phyloP scores from a whole-genome alignment of 2,113 vertebrate genomes.

The Cheirogaleus medius region DNA sequence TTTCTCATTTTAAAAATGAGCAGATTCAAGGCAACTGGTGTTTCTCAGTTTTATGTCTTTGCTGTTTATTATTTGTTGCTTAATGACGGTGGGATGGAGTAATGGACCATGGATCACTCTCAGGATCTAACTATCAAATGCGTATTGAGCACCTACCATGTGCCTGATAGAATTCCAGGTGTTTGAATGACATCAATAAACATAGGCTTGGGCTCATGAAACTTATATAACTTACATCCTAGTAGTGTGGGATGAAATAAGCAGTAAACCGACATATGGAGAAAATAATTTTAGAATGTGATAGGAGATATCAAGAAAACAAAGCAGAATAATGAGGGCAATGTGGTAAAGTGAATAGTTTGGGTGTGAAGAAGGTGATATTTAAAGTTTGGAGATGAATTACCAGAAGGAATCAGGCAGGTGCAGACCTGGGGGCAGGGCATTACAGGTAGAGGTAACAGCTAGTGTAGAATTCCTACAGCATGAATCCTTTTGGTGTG shows the following conservation, averaged over 20 bases:
- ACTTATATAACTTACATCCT: background rate
- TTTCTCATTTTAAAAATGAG: background rate
- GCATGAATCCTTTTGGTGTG: background rate
- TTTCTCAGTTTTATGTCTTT: background rate
- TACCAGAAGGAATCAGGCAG: background rate
- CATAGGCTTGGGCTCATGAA: background rate
- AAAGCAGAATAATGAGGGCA: background rate
- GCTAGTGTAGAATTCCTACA: background rate
- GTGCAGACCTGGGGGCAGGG: background rate
- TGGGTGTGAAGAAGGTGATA: background rate
- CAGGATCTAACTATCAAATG: background rate
- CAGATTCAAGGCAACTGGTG: background rate
- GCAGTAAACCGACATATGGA: background rate
- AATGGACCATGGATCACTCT: background rate
- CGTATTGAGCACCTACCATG: background rate
- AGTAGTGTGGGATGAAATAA: background rate
- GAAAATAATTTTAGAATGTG: background rate
- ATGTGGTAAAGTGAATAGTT: background rate
- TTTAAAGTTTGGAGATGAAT: background rate
- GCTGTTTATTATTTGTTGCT: background rate
- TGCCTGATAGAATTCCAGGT: background rate
- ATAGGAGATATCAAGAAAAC: background rate
- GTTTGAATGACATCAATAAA: background rate
- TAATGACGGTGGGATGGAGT: background rate
- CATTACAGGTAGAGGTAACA: background rate